Evolutionary conservation across 2,113 vertebrate genomes (phyloP).

Genomic region (Pelodiscus sinensis): DNA sequence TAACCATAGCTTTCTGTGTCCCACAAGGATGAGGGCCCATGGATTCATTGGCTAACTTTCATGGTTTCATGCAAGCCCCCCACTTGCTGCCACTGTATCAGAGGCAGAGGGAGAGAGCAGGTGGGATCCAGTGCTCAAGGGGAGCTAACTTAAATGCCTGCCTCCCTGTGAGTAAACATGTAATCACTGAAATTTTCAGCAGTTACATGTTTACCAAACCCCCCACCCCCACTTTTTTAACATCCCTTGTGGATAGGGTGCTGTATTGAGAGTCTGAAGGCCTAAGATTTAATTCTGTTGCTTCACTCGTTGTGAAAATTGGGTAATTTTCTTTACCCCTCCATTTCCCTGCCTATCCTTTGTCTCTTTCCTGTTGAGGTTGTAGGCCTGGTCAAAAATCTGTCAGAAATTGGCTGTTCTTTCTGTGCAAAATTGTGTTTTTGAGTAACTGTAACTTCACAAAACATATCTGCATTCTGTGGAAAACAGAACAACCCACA

Average conservation of each 20-base stretch:
- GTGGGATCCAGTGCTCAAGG: too few species aligned
- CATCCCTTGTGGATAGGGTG: neutral
- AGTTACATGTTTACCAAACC: too few species aligned
- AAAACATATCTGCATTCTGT: neutral
- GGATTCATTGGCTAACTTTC: too few species aligned
- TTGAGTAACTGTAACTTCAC: neutral
- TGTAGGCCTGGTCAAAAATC: neutral
- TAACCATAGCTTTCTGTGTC: neutral
- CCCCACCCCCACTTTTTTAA: too few species aligned
- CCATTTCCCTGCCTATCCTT: neutral
- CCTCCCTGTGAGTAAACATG: too few species aligned
- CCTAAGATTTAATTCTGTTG: neutral
- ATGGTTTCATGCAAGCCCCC: too few species aligned
- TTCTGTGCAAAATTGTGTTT: neutral
- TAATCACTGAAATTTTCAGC: too few species aligned
- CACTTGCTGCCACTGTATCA: too few species aligned
- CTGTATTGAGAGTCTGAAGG: neutral
- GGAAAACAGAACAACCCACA: neutral
- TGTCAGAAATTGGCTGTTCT: neutral
- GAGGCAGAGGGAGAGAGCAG: too few species aligned
- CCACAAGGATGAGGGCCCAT: accelerated
- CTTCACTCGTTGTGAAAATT: neutral
- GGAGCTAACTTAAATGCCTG: too few species aligned
- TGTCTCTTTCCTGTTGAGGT: neutral
- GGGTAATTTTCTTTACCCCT: neutral